Conservation (phyloP, 2,113 vertebrate species). For the Noturus placidus region DNA sequence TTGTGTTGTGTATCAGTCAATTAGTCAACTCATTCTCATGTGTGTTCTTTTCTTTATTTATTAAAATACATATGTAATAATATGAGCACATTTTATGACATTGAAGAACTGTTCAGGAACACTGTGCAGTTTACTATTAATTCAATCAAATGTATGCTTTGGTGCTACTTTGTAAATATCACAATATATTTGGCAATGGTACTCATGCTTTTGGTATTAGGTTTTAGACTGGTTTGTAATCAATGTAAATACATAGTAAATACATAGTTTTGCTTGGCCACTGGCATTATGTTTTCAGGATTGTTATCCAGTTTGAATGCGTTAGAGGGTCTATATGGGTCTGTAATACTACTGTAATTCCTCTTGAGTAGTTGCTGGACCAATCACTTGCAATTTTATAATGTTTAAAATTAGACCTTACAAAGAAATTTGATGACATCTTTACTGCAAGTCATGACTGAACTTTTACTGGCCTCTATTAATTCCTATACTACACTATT, state of each 20-base stretch:
- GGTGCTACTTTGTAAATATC: neutral
- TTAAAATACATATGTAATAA: neutral
- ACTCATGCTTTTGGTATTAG: neutral
- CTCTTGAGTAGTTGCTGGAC: neutral
- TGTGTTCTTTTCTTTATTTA: neutral
- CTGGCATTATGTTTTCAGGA: neutral
- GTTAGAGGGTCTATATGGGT: neutral
- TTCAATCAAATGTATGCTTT: neutral
- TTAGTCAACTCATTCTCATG: neutral
- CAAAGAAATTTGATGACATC: neutral
- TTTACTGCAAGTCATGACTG: neutral
- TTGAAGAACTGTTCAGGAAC: neutral
- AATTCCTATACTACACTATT: neutral
- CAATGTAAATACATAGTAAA: neutral
- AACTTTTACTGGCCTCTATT: neutral
- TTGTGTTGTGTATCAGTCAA: neutral
- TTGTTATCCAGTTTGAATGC: neutral
- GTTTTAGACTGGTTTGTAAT: neutral
- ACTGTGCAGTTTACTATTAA: neutral
- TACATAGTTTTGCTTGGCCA: neutral
- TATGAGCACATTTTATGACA: neutral
- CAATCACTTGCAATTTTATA: neutral
- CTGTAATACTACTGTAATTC: neutral
- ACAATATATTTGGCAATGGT: neutral
- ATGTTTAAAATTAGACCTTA: conserved; percentile 1